These are phyloP conservation scores for Coturnix japonica DNA, from an alignment of 2,113 vertebrate genomes.

Conservation along the genomic window DNA sequence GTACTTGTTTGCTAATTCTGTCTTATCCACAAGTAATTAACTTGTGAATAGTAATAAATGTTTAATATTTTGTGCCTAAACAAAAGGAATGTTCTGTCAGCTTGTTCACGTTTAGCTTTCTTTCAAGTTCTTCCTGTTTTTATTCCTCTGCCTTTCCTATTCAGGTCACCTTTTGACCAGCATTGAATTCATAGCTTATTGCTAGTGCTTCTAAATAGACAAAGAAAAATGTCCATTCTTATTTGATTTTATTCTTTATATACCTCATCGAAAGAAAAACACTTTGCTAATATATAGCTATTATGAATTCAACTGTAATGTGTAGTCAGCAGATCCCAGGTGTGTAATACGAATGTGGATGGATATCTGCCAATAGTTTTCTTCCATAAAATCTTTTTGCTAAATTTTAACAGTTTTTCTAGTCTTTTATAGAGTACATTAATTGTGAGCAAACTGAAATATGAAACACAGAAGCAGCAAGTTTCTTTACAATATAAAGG, in stretches of 20 bases:
- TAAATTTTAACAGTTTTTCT: not conserved
- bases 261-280: not conserved
- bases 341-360: not conserved
- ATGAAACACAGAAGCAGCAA: not conserved
- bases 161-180: not conserved
- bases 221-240: not conserved
- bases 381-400: not conserved
- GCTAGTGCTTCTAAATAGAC: not conserved
- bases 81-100: constrained; percentile 51
- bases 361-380: not conserved
- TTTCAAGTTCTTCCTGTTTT: constrained; percentile 16
- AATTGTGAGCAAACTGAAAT: not conserved
- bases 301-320: not conserved
- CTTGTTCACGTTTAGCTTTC: constrained; percentile 33
- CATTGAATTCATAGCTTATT: not conserved
- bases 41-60: constrained; percentile 1
- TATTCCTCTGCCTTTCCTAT: constrained; percentile 8
- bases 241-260: not conserved
- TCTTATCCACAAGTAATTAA: constrained; percentile 13
- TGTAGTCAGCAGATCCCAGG: not conserved
- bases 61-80: constrained; percentile 53
- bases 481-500: not conserved
- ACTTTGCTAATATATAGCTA: not conserved
- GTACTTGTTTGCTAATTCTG: constrained; percentile 3
- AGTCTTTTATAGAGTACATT: not conserved